Base-by-base conservation (phyloP, 2,113 vertebrate genomes). In the Poeciliopsis occidentalis region DNA sequence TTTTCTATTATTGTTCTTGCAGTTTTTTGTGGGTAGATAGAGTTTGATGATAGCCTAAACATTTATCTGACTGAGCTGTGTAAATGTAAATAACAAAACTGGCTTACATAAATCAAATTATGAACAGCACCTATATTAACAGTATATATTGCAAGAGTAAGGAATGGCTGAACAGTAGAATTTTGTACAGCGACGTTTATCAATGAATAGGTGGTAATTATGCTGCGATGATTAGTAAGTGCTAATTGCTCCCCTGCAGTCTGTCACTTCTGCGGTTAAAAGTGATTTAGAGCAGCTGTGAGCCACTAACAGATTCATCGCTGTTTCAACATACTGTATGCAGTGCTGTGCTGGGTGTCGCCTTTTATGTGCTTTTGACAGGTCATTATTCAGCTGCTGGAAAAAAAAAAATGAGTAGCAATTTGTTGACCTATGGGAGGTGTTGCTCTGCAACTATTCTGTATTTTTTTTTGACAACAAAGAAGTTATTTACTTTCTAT, bases 311-410 rank as follows among this genome's bases (percentile, higher is more conserved):
- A 29, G 4, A 73, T 54, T 39, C 34, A 32, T 44, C 1, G 1
- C 15, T 60, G 24, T 30, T 47, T 77, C 41, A 68, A 69, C 60
- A 54, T 54, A 24, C 41, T 32, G 60, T 63, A 68, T 47, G 34
- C 17, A 51, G 60, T 37, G 6, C 64, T 39, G 57, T 17, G 31
- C 47, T 71, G 41, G 26, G 60, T 34, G 51, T 62, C 44, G 66
- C 51, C 34, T 73, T 70, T 78, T 69, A 60, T 39, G 12, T 71
- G 64, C 10, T 63, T 71, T 71, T 71, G 47, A 63, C 47, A 76
- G 37, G 80, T 54, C 67, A 68, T 62, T 67, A 69, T 73, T 69
- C 54, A 77, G 13, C 34, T 39, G 66, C 24, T 78, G 69, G 51
- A 73, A 61, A 61, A 26, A 31, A n/a, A 41, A 41, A 41, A 69